Conservation (phyloP, 2,888 invertebrate genomes). For the Lordiphosa andalusiaca region DNA sequence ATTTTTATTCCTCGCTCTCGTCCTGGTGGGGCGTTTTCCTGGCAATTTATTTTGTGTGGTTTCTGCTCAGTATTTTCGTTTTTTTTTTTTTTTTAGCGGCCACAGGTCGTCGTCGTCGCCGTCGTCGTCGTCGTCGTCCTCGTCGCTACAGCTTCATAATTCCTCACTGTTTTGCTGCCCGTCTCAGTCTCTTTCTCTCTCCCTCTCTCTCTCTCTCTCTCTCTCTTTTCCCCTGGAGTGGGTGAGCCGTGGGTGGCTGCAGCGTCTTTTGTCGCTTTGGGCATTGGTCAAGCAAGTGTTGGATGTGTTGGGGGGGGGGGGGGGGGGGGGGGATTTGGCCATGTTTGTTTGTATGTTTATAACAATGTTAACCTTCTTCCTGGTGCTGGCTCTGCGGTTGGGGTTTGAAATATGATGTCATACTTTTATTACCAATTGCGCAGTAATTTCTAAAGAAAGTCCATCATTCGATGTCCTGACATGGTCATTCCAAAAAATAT, state of each 20-base stretch:
- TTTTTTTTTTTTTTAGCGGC: conserved; percentile 56
- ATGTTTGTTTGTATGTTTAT: conserved; percentile 75
- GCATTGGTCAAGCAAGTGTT: conserved; percentile 47
- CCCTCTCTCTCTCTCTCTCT: conserved; percentile 13
- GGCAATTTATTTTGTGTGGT: conserved; percentile 68
- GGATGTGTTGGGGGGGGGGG: too few relatives aligned
- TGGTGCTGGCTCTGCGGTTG: conserved; percentile 32
- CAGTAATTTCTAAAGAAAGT: too few relatives aligned
- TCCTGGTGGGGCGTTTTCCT: conserved; percentile 44
- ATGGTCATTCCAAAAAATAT: too few relatives aligned
- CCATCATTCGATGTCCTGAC: too few relatives aligned
- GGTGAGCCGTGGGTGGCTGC: conserved; percentile 7
- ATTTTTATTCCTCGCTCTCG: conserved; percentile 63
- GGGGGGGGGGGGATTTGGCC: conserved; percentile 22
- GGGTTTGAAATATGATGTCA: conserved; percentile 73
- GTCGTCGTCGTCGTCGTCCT: conserved; percentile 13
- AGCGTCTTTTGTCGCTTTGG: conserved; percentile 30
- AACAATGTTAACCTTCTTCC: conserved; percentile 61
- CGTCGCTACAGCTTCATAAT: conserved; percentile 66
- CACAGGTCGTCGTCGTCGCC: conserved; percentile 37
- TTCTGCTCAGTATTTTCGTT: conserved; percentile 67
- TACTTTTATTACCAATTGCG: conserved; percentile 23
- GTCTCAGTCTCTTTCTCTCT: too few relatives aligned
- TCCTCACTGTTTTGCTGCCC: conserved; percentile 40
- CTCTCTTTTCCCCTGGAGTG: conserved; percentile 15